These are phyloP conservation scores for Adelges cooleyi DNA, from an alignment of 1,140 invertebrate species.

Conservation along the genomic window DNA sequence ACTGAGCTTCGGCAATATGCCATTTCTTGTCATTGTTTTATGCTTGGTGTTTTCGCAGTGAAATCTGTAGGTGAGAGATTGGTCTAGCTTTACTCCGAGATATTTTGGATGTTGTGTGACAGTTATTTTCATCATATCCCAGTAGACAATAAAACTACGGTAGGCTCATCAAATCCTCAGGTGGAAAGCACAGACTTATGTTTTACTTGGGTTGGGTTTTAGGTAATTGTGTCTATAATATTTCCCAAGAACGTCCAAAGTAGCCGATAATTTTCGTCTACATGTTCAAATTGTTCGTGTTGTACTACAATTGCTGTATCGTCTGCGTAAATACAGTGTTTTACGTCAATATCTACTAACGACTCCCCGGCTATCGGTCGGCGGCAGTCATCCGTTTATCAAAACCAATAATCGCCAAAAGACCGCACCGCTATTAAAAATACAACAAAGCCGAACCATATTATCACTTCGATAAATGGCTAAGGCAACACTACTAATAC, in stretches of 20 bases:
- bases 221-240: slow-evolving; percentile 7
- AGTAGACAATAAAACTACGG: slow-evolving; percentile 38
- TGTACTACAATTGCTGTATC: background rate
- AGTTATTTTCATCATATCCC: background rate
- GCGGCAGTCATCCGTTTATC: too few relatives aligned
- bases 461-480: too few relatives aligned
- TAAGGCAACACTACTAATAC: too few relatives aligned
- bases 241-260: background rate
- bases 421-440: too few relatives aligned
- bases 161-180: slow-evolving; percentile 43
- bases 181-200: slow-evolving; percentile 33
- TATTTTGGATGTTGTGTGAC: slow-evolving; percentile 3
- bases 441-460: too few relatives aligned
- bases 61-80: slow-evolving; percentile 6
- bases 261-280: background rate
- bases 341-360: slow-evolving; percentile 3
- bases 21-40: slow-evolving; percentile 6
- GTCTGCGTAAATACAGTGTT: background rate
- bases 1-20: background rate
- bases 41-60: slow-evolving; percentile 18
- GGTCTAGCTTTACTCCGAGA: slow-evolving; percentile 9
- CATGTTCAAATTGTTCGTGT: background rate
- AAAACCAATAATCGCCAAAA: too few relatives aligned
- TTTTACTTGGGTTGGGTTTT: slow-evolving; percentile 8
- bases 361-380: too few relatives aligned